Evolutionary conservation across 2,888 invertebrate genomes (phyloP), one percentile per base, ranked within the genome.

Genomic region (Calephelis perditalis): DNA sequence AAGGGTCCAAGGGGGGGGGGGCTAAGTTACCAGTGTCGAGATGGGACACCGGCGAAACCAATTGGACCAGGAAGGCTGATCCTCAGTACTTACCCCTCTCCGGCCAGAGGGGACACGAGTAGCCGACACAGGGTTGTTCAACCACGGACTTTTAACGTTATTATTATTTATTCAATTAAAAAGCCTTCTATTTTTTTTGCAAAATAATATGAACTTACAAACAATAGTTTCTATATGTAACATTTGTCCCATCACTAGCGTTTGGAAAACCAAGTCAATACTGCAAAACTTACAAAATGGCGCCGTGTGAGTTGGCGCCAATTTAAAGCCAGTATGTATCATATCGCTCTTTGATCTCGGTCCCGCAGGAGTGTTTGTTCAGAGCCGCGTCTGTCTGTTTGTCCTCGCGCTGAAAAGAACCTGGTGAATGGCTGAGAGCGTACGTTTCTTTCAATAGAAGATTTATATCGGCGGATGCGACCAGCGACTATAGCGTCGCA

Each of bases 321-420:
- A 89, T 87, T 89, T 88, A 88, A 82, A 85, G 79, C 71, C 71
- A 72, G 77, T 76, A 75, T 82, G 81, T 84, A 86, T 86, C 78
- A 75, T 89, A 89, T 89, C 89, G 84, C 77, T 75, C 88, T 89
- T 88, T 89, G 88, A 88, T 88, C 88, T 88, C 83, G 56, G 73
- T 77, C 75, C 73, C 64, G 67, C 68, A 66, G 78, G 81, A 87
- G 88, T 86, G 87, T 88, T 86, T 87, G 80, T 68, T 65, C 65
- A 65, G 65, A 59, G 68, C 65, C 65, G 60, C 68, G 82, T 78
- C 83, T 80, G 83, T 77, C 72, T 88, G 84, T 88, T 85, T 89
- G 85, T 84, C 78, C 76, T 56, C 37, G 12, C 47, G 37, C 12
- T 86, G 86, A 87, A 88, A 80, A 76, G 83, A 78, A 73, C 72